These are phyloP conservation scores for Pseudocheirus occidentalis DNA, from an alignment of 2,797 vertebrate genomes.

Conservation along the genomic window DNA sequence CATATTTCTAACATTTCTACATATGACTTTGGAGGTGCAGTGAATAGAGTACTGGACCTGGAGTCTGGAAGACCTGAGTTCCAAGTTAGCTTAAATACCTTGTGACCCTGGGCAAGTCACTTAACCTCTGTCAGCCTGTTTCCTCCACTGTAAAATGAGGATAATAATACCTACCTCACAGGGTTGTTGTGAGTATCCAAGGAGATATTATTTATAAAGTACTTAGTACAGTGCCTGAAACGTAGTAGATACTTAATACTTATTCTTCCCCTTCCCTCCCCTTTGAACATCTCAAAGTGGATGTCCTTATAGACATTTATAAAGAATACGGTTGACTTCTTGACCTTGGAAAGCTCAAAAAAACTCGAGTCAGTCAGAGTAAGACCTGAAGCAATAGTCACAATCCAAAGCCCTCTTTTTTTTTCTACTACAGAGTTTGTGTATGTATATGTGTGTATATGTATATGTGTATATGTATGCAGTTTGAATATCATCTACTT, in stretches of 20 bases:
- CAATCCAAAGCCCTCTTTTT: neutral
- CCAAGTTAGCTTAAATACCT: neutral
- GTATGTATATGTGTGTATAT: too few species aligned
- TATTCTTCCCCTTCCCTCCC: neutral
- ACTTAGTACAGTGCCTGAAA: neutral
- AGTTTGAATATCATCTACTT: neutral
- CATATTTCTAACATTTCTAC: neutral
- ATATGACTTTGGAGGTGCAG: neutral
- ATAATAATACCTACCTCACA: neutral
- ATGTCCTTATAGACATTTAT: neutral
- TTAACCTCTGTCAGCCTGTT: neutral
- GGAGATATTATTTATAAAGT: neutral
- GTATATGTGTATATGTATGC: too few species aligned
- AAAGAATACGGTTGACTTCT: neutral
- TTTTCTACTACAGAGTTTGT: neutral
- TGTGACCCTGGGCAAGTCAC: neutral
- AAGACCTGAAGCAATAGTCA: too few species aligned
- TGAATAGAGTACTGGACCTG: too few species aligned
- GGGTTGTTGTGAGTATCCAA: neutral
- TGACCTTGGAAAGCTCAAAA: neutral
- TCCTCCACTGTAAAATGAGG: neutral
- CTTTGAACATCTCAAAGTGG: neutral
- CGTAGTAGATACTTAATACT: neutral
- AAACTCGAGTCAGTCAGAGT: neutral
- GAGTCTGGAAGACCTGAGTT: neutral